Evolutionary conservation across 1,140 invertebrate species (phyloP), one percentile per base, ranked within the genome.

Genomic region (Gonatopus flavifemur): DNA sequence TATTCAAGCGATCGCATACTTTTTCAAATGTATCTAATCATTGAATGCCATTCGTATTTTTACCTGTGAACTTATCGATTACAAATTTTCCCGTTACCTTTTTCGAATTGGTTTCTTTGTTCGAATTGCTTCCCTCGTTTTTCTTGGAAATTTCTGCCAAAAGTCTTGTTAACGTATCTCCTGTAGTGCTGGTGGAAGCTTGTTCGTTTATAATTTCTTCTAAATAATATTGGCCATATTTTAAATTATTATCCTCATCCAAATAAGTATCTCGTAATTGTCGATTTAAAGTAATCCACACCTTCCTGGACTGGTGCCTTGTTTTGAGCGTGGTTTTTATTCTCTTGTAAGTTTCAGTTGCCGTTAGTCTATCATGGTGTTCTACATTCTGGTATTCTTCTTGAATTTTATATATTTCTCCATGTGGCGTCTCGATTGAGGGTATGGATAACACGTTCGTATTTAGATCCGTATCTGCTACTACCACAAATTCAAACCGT

Each of bases 381-480:
- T 22, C 38, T 10, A 52, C 47, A 35, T 28, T 2, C 47, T 59
- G 49, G 2, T 25, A 31, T 35, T 56, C 28, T 15, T 40, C 48
- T 39, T 53, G 53, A n/a, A 56, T 45, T 16, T 3, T 12, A 37
- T 39, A 56, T n/a, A 10, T 37, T 15, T 31, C 16, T 21, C 45
- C 20, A 3, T 49, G 47, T 12, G 18, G 2, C 43, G 64, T 52
- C 12, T 24, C 58, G 38, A 74, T 70, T 61, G 68, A 62, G 55
- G 65, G 72, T 66, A 72, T 42, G 45, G 57, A 60, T n/a, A 69
- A 55, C n/a, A 61, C 30, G 57, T 64, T 74, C 41, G 62, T 60
- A 57, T 72, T 72, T 18, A 53, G 42, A 56, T 72, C 66, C 28
- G 56, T 59, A 51, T 45, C 38, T 18, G 56, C 25, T 62, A 64